Base-by-base conservation (phyloP, 2,888 invertebrate species). In the Cataglyphis cursor region DNA sequence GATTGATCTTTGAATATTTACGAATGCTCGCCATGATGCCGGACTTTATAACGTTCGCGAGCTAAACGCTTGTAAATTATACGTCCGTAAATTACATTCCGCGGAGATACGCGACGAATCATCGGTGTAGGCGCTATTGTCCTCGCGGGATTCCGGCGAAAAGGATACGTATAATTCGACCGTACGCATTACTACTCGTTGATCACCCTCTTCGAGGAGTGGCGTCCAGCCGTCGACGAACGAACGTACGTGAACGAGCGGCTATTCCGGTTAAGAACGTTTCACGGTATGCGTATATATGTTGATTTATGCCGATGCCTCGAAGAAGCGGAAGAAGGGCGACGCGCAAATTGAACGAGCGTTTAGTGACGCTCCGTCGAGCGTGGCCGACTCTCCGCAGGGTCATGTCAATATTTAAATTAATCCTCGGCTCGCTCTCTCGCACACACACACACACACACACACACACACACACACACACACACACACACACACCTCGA, bases 391-490 rank as follows among this genome's bases (percentile, higher is more conserved):
- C 51, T 86, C 88, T 88, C 76, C 38, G 82, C 88, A 90, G 89
- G 91, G 91, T 91, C 90, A 86, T 91, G 92, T 92, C 92, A 92
- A 92, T 92, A 92, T 92, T 92, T 91, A 91, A 92, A 92, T 92
- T 92, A 91, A 92, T 92, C 90, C 89, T 88, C 85, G 85, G 82
- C 84, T 72, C 78, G 81, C 81, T 84, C n/a, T 1, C 35, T 35
- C 35, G 31, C 31, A 5, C 31, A 5, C 6, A 0, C 31, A 31
- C n/a, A n/a, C n/a, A n/a, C n/a, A n/a, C 31, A 31, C 31, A 31
- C 31, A 31, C 31, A 5, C 31, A 6, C 6, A 31, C 31, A 31
- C 2, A 6, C 31, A 6, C 6, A 31, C 31, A 31, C 6, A 6
- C 31, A 6, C 0, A 6, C 31, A 6, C 6, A 5, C 31, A 35